These are phyloP conservation scores for Brevimyrus niger DNA, from an alignment of 2,113 vertebrate species.

Conservation along the genomic window DNA sequence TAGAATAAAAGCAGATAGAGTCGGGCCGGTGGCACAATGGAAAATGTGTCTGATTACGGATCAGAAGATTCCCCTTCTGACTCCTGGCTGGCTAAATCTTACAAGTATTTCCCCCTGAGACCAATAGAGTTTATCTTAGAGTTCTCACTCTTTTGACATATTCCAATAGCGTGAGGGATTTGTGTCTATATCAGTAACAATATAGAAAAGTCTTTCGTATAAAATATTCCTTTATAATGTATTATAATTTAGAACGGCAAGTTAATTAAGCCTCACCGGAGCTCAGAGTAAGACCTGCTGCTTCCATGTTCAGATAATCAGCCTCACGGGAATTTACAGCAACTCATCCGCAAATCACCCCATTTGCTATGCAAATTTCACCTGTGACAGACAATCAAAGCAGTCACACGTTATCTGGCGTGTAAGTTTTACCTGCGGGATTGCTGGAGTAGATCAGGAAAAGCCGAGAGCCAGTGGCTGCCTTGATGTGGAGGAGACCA, in stretches of 20 bases:
- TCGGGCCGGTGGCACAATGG: not conserved
- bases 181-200: not conserved
- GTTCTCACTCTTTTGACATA: not conserved
- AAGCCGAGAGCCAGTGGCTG: conserved; percentile 36
- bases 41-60: not conserved
- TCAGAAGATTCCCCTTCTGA: not conserved
- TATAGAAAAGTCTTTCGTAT: not conserved
- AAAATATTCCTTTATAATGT: not conserved
- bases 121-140: not conserved
- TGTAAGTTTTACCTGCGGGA: not conserved
- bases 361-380: conserved; percentile 27
- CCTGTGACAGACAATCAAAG: conserved; percentile 31
- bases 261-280: not conserved
- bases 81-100: not conserved
- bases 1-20: not conserved
- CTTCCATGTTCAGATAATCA: not conserved
- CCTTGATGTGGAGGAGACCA: conserved; percentile 35
- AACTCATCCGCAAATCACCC: not conserved
- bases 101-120: not conserved
- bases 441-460: conserved; percentile 24
- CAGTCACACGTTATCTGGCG: not conserved
- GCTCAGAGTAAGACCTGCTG: not conserved
- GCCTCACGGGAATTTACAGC: not conserved
- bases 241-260: not conserved
- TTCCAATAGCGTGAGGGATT: not conserved